Evolutionary conservation across 1,140 invertebrate genomes (phyloP).

Genomic region (Adelges cooleyi): DNA sequence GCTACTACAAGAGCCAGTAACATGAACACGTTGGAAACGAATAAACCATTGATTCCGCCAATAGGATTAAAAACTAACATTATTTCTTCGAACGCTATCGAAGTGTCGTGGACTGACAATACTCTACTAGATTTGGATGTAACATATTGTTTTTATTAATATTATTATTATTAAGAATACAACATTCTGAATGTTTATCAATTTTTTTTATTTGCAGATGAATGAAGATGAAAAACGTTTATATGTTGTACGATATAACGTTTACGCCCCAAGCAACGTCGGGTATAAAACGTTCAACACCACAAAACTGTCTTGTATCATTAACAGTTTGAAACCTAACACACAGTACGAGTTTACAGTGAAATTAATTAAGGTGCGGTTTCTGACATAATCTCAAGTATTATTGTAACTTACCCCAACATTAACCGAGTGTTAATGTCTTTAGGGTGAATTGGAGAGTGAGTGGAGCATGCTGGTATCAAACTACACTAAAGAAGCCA

Average conservation of each 20-base stretch:
- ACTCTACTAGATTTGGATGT: conserved; percentile 68
- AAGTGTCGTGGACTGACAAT: conserved; percentile 92
- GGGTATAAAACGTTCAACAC: conserved; percentile 71
- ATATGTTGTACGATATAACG: conserved; percentile 67
- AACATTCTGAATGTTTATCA: too few relatives aligned
- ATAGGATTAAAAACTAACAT: conserved; percentile 81
- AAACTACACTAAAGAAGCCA: conserved; percentile 76
- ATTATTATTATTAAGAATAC: too few relatives aligned
- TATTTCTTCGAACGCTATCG: conserved; percentile 73
- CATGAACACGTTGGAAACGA: conserved; percentile 45
- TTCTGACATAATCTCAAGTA: too few relatives aligned
- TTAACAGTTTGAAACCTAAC: conserved; percentile 82
- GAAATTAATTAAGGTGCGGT: conserved; percentile 66
- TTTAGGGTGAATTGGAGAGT: conserved; percentile 64
- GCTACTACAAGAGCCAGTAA: conserved; percentile 53
- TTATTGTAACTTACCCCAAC: too few relatives aligned
- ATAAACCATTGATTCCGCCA: conserved; percentile 69
- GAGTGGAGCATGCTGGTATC: conserved; percentile 86
- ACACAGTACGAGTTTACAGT: conserved; percentile 95
- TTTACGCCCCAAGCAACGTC: conserved; percentile 47
- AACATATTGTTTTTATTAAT: conserved; percentile 31
- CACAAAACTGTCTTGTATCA: conserved; percentile 82
- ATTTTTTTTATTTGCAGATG: conserved; percentile 40
- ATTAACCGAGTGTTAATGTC: too few relatives aligned
- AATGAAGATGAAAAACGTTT: conserved; percentile 67